Conservation (phyloP, 2,888 invertebrate genomes). For the Drosophila anomelani region DNA sequence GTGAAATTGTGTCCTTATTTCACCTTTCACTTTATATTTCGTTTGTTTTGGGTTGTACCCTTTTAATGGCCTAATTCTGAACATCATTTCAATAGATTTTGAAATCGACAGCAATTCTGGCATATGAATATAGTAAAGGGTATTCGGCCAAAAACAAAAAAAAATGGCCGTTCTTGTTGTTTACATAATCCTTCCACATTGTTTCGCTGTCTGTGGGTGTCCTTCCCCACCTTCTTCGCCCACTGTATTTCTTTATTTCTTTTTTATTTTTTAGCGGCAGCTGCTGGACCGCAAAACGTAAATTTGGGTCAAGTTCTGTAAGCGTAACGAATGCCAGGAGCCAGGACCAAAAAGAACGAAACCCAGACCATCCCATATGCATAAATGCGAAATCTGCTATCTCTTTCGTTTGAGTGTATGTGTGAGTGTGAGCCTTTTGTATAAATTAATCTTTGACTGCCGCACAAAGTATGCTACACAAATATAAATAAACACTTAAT, state of each 20-base stretch:
- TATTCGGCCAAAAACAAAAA: neutral
- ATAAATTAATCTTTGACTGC: conserved; percentile 52
- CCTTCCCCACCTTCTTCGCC: conserved; percentile 2
- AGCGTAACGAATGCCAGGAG: conserved; percentile 43
- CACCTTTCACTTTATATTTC: neutral
- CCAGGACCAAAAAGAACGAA: conserved; percentile 8
- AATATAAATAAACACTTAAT: conserved; percentile 61
- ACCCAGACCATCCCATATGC: conserved; percentile 21
- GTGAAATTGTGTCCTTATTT: neutral
- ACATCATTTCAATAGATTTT: neutral
- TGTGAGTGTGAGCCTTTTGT: conserved; percentile 19
- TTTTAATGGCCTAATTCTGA: neutral
- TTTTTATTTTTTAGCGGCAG: conserved; percentile 45
- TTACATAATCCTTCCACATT: conserved; percentile 79
- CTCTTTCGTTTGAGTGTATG: conserved; percentile 11
- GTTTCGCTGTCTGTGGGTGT: conserved; percentile 49
- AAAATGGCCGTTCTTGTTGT: conserved; percentile 48
- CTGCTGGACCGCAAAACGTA: conserved; percentile 75
- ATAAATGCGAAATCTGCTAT: conserved; percentile 20
- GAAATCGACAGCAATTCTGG: neutral
- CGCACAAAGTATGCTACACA: conserved; percentile 66
- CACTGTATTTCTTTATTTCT: neutral
- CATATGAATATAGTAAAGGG: neutral
- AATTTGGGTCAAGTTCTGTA: conserved; percentile 77
- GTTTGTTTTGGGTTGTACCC: no score